Evolutionary conservation across 2,113 vertebrate species (phyloP).

Genomic region (Grus americana): DNA sequence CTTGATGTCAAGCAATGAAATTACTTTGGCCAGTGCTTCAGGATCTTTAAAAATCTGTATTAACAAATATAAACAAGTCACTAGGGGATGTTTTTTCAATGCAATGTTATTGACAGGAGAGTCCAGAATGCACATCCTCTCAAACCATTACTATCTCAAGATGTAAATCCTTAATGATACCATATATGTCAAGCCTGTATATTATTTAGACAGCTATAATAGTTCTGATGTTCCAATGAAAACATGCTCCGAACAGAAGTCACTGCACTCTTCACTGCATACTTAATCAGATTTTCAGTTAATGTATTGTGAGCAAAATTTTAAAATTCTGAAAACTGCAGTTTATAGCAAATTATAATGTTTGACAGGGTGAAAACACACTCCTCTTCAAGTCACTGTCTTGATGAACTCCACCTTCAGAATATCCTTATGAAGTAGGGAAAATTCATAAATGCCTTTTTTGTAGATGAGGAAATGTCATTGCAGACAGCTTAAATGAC

Average conservation of each 20-base stretch:
- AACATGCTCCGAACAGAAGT: neutral
- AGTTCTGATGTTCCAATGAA: neutral
- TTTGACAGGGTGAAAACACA: slow-evolving; percentile 15
- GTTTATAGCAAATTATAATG: slow-evolving; percentile 22
- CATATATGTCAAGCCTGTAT: neutral
- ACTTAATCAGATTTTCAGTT: slow-evolving; percentile 3
- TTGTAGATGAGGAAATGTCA: neutral
- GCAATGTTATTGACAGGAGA: neutral
- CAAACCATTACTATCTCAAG: neutral
- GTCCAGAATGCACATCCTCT: neutral
- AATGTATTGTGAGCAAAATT: neutral
- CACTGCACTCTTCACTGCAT: neutral
- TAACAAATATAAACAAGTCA: neutral
- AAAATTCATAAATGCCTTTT: neutral
- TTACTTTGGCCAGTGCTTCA: neutral
- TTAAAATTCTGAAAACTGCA: neutral
- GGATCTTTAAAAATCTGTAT: neutral
- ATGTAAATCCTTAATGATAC: slow-evolving; percentile 24
- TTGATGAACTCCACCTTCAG: slow-evolving; percentile 22
- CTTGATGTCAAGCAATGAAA: neutral
- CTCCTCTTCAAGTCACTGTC: slow-evolving; percentile 20
- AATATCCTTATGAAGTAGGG: neutral
- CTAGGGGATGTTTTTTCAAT: neutral
- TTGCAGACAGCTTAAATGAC: neutral
- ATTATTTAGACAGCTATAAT: slow-evolving; percentile 22